These are phyloP conservation scores for Drosophila melanocephala DNA, from an alignment of 2,888 invertebrate genomes.

Conservation along the genomic window DNA sequence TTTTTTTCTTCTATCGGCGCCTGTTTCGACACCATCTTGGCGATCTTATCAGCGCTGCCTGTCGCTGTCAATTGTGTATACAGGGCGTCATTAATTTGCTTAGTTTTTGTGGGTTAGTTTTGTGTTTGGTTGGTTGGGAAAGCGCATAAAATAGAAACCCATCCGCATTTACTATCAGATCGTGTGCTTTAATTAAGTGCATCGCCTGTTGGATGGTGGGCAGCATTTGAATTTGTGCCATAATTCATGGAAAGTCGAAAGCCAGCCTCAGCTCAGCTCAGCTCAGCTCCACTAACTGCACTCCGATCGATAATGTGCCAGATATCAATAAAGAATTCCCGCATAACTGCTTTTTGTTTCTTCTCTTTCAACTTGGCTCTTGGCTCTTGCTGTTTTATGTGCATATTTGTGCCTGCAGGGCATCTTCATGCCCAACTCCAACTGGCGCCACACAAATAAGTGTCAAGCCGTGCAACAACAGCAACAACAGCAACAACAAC, in stretches of 20 bases:
- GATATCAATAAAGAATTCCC: conserved; percentile 77
- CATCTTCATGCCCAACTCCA: conserved; percentile 27
- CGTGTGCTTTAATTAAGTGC: conserved; percentile 59
- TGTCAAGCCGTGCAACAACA: conserved; percentile 38
- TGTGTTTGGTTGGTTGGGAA: conserved; percentile 44
- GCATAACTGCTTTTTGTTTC: conserved; percentile 36
- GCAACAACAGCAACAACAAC: conserved; percentile 4
- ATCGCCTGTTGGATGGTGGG: conserved; percentile 45
- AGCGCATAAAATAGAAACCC: conserved; percentile 66
- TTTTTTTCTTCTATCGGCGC: conserved; percentile 38
- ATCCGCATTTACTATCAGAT: conserved; percentile 51
- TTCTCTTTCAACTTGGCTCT: background rate
- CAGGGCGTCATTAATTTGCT: conserved; percentile 61
- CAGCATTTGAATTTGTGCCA: conserved; percentile 57
- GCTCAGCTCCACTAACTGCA: background rate
- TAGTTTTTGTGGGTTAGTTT: conserved; percentile 11
- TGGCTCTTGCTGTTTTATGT: conserved; percentile 39
- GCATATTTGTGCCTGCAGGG: conserved; percentile 55
- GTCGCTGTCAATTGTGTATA: conserved; percentile 64
- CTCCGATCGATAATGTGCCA: conserved; percentile 60
- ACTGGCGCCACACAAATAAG: conserved; percentile 50
- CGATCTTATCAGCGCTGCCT: conserved; percentile 57
- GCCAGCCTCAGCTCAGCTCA: conserved; percentile 26
- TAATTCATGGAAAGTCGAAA: conserved; percentile 65
- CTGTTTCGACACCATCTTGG: conserved; percentile 58